Conservation (phyloP, 2,113 vertebrate genomes). For the Eudyptes chrysolophus region DNA sequence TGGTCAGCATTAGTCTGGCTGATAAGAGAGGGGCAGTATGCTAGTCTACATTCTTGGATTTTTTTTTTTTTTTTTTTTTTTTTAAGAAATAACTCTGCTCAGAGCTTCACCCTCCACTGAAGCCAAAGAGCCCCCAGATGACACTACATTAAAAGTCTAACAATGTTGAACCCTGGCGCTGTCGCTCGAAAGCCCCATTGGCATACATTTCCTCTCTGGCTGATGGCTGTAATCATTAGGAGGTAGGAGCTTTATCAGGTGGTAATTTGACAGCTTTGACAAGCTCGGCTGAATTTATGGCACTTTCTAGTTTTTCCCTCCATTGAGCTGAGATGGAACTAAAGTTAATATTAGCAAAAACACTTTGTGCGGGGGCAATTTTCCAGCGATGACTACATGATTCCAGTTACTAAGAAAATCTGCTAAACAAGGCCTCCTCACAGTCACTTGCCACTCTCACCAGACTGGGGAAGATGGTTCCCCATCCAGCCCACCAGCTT, state of each 20-base stretch:
- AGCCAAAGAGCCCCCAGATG: neutral
- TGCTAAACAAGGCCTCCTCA: neutral
- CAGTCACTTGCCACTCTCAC: neutral
- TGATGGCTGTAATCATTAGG: neutral
- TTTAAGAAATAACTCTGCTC: neutral
- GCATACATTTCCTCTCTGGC: neutral
- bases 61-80: neutral
- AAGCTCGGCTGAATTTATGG: constrained; percentile 23
- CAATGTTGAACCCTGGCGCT: neutral
- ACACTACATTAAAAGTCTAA: neutral
- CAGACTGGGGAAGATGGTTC: neutral
- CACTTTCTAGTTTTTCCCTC: constrained; percentile 48
- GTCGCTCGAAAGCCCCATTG: neutral
- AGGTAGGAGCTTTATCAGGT: constrained; percentile 20
- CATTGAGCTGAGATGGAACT: constrained; percentile 37
- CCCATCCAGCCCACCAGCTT: neutral
- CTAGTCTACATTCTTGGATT: neutral
- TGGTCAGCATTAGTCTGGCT: constrained; percentile 37
- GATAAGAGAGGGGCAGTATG: neutral
- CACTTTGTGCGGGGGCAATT: neutral
- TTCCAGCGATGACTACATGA: neutral
- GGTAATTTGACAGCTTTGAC: constrained; percentile 8
- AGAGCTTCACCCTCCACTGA: neutral
- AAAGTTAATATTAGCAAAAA: constrained; percentile 62
- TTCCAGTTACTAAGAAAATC: neutral